phyloP scores from a whole-genome alignment of 2,113 vertebrate genomes.

The Oreocharis arfaki region DNA sequence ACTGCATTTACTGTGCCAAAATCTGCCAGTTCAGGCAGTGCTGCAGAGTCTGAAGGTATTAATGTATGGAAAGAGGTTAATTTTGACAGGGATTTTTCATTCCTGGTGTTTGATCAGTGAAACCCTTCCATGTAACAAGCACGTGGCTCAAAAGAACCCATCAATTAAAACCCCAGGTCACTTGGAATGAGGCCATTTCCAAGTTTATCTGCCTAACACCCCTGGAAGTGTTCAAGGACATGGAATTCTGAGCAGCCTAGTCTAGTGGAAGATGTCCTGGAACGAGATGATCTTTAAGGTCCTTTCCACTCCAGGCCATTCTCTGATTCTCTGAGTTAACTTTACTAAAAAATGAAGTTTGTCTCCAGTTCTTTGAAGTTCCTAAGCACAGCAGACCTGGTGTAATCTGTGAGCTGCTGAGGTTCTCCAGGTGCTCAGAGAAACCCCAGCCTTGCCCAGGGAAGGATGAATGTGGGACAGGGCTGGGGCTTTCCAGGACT shows the following conservation, averaged over 20 bases:
- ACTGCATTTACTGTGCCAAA: not conserved
- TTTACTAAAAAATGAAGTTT: not conserved
- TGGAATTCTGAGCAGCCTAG: not conserved
- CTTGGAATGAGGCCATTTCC: not conserved
- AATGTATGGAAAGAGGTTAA: not conserved
- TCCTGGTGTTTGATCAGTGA: not conserved
- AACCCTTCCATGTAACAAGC: not conserved
- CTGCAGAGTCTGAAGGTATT: not conserved
- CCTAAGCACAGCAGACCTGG: not conserved
- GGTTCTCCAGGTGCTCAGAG: not conserved
- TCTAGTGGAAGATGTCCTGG: not conserved
- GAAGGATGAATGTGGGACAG: not conserved
- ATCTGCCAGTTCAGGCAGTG: not conserved
- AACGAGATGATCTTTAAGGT: too few species aligned
- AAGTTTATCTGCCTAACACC: not conserved
- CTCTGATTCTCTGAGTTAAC: not conserved
- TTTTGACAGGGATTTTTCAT: not conserved
- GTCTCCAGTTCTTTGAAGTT: not conserved
- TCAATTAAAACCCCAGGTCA: not conserved
- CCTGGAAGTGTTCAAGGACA: not conserved
- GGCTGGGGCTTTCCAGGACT: not conserved
- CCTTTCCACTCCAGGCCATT: not conserved
- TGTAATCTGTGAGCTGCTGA: not conserved
- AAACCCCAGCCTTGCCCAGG: not conserved
- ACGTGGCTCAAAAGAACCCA: not conserved